phyloP scores from a whole-genome alignment of 2,797 vertebrate genomes.

The Sternarchorhynchus goeldii region DNA sequence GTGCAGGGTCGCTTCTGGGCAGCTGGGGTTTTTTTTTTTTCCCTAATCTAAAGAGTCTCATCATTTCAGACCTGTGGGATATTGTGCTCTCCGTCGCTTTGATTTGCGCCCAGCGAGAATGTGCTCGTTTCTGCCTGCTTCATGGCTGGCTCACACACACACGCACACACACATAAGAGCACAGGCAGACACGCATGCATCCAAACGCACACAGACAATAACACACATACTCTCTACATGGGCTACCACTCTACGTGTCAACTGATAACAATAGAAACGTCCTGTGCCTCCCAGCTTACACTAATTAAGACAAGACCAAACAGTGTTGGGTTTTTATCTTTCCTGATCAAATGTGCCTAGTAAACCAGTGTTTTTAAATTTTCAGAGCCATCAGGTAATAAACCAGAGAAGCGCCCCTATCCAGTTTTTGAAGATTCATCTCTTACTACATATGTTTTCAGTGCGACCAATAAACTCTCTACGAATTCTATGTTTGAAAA shows the following conservation, averaged over 20 bases:
- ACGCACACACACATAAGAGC: constrained; percentile 42
- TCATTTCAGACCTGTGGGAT: constrained; percentile 73
- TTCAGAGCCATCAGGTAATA: constrained; percentile 66
- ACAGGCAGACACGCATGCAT: constrained; percentile 44
- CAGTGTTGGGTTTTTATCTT: constrained; percentile 66
- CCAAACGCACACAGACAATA: constrained; percentile 32
- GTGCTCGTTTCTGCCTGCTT: constrained; percentile 50
- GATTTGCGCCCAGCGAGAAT: constrained; percentile 56
- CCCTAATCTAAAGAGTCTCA: constrained; percentile 74
- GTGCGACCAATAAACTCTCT: constrained; percentile 63
- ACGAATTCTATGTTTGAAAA: constrained; percentile 54
- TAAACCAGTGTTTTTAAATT: constrained; percentile 67
- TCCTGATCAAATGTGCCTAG: constrained; percentile 57
- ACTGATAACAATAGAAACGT: constrained; percentile 71
- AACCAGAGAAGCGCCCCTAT: constrained; percentile 64
- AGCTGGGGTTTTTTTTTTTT: constrained; percentile 64
- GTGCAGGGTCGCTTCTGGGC: constrained; percentile 74
- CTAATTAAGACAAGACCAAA: constrained; percentile 78
- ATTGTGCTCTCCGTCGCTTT: constrained; percentile 66
- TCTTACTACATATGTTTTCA: constrained; percentile 68
- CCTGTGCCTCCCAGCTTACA: constrained; percentile 70
- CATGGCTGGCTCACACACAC: constrained; percentile 36
- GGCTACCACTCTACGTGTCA: constrained; percentile 71
- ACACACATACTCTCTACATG: constrained; percentile 48
- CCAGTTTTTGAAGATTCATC: constrained; percentile 58